Base-by-base conservation (phyloP, 2,888 invertebrate species). In the Chesias legatella region DNA sequence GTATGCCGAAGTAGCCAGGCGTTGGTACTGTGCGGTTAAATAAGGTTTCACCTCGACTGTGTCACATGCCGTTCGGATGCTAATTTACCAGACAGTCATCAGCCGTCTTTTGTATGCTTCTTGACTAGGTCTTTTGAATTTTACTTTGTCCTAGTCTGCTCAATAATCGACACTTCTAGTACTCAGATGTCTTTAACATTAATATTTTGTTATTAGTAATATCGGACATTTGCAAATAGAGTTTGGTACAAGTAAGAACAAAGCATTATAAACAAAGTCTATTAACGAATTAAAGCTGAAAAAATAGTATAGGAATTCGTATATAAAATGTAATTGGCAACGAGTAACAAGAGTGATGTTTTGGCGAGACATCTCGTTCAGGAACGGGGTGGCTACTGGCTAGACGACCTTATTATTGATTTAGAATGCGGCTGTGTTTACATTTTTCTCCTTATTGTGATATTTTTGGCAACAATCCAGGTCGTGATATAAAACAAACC, bases 401-500 rank as follows among this genome's bases (percentile, higher is more conserved):
- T 63, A 73, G 74, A 73, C 78, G 74, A 79, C 80, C 79, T 80
- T 81, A 81, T 79, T 83, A 77, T 81, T 69, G 70, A 76, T 76
- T 77, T 73, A 81, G 78, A 81, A 77, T 84, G 79, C 79, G 80
- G 68, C 75, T 79, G 74, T 82, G 81, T 84, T 84, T 83, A 84
- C 79, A 81, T 81, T 78, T 80, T 78, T 79, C 79, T 71, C 74
- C 71, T 73, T 79, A 80, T 82, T 81, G 79, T 80, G 79, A 75
- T 75, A 82, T 73, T 77, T 73, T 75, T 83, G 84, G 81, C 83
- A 58, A 54, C 51, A 63, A 66, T 78, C 82, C 81, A 82, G 73
- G 70, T 72, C 67, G 73, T 64, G 66, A 68, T 74, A 72, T 71
- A 75, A 67, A 73, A 73, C 70, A 72, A 58, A 71, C 70, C 67